Base-by-base conservation (phyloP, 2,797 vertebrate species). In the Craterocephalus amniculus region DNA sequence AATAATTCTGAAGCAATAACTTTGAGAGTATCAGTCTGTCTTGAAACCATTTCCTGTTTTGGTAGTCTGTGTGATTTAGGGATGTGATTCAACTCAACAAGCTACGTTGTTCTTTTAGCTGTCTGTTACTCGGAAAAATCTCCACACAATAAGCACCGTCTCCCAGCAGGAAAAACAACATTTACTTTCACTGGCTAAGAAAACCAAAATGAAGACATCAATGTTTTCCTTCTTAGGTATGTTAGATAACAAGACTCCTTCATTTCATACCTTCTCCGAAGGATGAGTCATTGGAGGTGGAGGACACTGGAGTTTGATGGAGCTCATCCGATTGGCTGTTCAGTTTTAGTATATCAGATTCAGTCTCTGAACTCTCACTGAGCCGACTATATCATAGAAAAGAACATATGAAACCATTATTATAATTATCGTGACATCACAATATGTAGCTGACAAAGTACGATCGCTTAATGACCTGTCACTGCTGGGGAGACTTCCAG, bases 281-380 rank as follows among this genome's bases (percentile, higher is more conserved):
- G 49, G 95, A 96, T 1, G 95, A 91, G 79, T 99, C 96, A 0
- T 92, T 83, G 70, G 95, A 96, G 54, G 95, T 91, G 74, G 95
- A 94, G 4, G 93, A 95, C 35, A 93, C 92, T 24, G 94, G 81
- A 0, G 91, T 93, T 63, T 94, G 94, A 38, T 95, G 79, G 59
- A 93, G 84, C 59, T 98, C 97, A 36, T 98, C 97, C 6, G 96
- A 94, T 12, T 92, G 95, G 66, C 94, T 94, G 65, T 84, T 90
- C 43, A 67, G 90, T 77, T 85, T 94, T 89, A 90, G 94, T 51
- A 63, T 63, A 7, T 98, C 96, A n/a, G 78, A 81, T 74, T 97
- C 96, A 2, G 90, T 89, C 58, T 97, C 96, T 84, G 94, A 86
- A 63, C 94, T 92, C 31, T 94, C 90, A 7, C 73, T 89, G 38